phyloP scores from a whole-genome alignment of 2,113 vertebrate species.

The Aspiorhynchus laticeps region DNA sequence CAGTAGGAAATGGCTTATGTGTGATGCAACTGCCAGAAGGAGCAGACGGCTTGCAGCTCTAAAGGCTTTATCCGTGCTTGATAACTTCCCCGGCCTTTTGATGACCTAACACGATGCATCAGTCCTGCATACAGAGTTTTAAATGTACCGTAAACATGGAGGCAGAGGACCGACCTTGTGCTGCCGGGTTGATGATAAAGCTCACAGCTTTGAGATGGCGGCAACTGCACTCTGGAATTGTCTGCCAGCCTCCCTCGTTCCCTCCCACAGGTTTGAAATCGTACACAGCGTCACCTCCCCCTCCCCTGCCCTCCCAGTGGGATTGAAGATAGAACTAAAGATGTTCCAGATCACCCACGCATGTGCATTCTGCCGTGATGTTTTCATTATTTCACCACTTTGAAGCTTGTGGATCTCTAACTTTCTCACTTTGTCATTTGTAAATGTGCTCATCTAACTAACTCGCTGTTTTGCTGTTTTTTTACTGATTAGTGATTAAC shows the following conservation, averaged over 20 bases:
- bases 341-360: conserved; percentile 51
- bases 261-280: conserved; percentile 53
- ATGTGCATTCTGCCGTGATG: conserved; percentile 39
- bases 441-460: conserved; percentile 46
- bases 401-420: conserved; percentile 15
- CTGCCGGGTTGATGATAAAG: conserved; percentile 64
- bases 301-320: conserved; percentile 23
- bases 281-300: conserved; percentile 27
- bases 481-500: neutral
- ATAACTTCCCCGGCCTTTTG: conserved; percentile 3
- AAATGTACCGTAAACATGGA: conserved; percentile 48
- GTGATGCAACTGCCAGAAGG: conserved; percentile 21
- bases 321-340: conserved; percentile 42
- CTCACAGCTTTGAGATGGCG: conserved; percentile 51
- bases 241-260: conserved; percentile 30
- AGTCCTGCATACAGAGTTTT: conserved; percentile 55
- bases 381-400: conserved; percentile 50
- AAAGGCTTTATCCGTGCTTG: conserved; percentile 16
- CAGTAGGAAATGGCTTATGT: conserved; percentile 23
- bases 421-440: conserved; percentile 45
- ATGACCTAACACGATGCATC: neutral
- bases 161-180: conserved; percentile 64
- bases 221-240: conserved; percentile 29
- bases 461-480: conserved; percentile 21
- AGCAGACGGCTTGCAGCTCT: conserved; percentile 21